These are phyloP conservation scores for Antedon mediterranea DNA, from an alignment of 53 echinoderm and acorn worm species.

Conservation along the genomic window DNA sequence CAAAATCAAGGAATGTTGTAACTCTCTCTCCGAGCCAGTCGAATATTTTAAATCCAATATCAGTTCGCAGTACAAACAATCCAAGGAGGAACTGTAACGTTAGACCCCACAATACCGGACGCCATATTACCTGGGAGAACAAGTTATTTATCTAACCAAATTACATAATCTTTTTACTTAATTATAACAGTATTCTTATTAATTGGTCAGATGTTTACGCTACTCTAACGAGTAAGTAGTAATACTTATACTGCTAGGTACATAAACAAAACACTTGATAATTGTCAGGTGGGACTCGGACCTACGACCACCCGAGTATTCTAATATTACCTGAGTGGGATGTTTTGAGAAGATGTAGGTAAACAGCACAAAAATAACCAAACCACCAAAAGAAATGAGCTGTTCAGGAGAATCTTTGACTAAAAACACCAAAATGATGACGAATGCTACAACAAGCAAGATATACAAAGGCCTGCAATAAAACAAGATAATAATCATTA, in stretches of 20 bases:
- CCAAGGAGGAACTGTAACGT: constrained; percentile 82
- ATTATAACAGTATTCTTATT: too few relatives aligned
- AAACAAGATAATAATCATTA: not conserved
- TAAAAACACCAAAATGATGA: constrained; percentile 41
- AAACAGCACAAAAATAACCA: constrained; percentile 44
- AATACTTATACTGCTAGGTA: too few relatives aligned
- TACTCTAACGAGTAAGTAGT: too few relatives aligned
- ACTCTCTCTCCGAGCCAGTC: constrained; percentile 62
- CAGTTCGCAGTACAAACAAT: constrained; percentile 69
- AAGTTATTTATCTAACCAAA: not conserved
- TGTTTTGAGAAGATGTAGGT: constrained; percentile 69
- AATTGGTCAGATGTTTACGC: too few relatives aligned
- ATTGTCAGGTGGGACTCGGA: not conserved
- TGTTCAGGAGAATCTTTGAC: constrained; percentile 61
- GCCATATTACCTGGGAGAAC: constrained; percentile 67
- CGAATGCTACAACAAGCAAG: constrained; percentile 28
- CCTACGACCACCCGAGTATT: too few relatives aligned
- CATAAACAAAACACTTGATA: too few relatives aligned
- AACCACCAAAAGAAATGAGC: constrained; percentile 72
- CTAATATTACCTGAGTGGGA: constrained; percentile 46
- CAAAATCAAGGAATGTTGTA: constrained; percentile 52
- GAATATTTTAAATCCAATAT: constrained; percentile 52
- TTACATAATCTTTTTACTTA: too few relatives aligned
- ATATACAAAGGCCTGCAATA: constrained; percentile 46
- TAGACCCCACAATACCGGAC: constrained; percentile 89